These are phyloP conservation scores for Amblyopsis rosae DNA, from an alignment of 2,113 vertebrate genomes.

Conservation along the genomic window DNA sequence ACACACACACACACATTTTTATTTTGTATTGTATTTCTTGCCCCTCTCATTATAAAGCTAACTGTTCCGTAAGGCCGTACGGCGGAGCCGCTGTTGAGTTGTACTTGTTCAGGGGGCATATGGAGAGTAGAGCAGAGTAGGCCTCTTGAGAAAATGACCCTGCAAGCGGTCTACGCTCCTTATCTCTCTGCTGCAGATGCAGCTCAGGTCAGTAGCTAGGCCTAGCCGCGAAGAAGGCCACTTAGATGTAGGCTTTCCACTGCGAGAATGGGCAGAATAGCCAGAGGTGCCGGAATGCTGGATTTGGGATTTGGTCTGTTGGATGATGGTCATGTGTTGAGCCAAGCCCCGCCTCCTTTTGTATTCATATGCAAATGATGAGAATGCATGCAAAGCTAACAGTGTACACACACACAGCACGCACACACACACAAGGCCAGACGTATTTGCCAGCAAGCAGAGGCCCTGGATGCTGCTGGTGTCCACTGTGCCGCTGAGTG, in stretches of 20 bases:
- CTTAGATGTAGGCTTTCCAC: constrained; percentile 28
- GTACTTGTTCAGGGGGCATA: no score
- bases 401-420: constrained; percentile 34
- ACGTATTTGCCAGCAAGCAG: constrained; percentile 54
- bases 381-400: constrained; percentile 35
- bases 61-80: constrained; percentile 24
- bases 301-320: constrained; percentile 24
- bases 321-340: constrained; percentile 29
- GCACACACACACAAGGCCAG: constrained; percentile 37
- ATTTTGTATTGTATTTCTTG: constrained; percentile 24
- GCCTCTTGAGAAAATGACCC: constrained; percentile 1
- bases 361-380: constrained; percentile 60
- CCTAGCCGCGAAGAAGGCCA: neutral
- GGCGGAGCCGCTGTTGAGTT: neutral
- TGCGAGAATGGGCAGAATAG: constrained; percentile 66
- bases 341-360: constrained; percentile 30
- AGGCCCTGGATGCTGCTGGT: constrained; percentile 67
- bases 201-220: constrained; percentile 1
- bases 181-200: constrained; percentile 12
- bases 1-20: constrained; percentile 8
- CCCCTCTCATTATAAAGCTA: constrained; percentile 34
- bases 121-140: no score
- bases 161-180: neutral
- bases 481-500: constrained; percentile 75
- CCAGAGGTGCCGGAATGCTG: constrained; percentile 50